Evolutionary conservation across 2,888 invertebrate genomes (phyloP).

Genomic region (Ephialtes manifestator): DNA sequence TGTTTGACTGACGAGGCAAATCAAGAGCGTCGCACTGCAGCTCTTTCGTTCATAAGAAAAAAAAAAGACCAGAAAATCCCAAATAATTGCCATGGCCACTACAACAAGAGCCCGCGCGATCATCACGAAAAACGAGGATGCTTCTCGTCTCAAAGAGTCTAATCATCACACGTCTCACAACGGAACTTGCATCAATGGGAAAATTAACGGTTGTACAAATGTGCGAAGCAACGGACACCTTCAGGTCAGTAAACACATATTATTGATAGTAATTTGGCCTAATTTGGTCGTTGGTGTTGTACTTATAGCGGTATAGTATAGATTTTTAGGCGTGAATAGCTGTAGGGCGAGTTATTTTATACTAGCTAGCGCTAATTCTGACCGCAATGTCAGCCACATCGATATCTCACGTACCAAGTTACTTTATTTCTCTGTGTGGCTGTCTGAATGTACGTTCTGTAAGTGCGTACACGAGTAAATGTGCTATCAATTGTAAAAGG

Average conservation of each 20-base stretch:
- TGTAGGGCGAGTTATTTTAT: not conserved
- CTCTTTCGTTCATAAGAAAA: no score
- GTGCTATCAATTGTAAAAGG: not conserved
- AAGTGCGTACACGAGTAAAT: not conserved
- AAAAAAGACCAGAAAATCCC: no score
- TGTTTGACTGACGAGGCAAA: not conserved
- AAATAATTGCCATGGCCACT: conserved; percentile 67
- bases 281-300: not conserved
- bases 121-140: conserved; percentile 46
- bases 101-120: conserved; percentile 62
- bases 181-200: conserved; percentile 71
- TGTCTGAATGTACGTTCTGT: not conserved
- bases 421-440: not conserved
- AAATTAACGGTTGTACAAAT: conserved; percentile 76
- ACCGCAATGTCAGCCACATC: conserved; percentile 1
- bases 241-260: conserved; percentile 74
- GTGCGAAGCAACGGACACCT: conserved; percentile 74
- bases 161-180: conserved; percentile 70
- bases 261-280: not conserved
- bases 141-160: conserved; percentile 61
- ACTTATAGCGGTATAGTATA: not conserved
- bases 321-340: not conserved
- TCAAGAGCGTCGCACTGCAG: not conserved
- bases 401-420: not conserved
- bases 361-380: not conserved